Percentiles rank a stretch among this genome's conserved stretches.
These are phyloP conservation scores for Periophthalmodon schlosseri DNA, from an alignment of 2,113 vertebrate species.

Conservation along the genomic window DNA sequence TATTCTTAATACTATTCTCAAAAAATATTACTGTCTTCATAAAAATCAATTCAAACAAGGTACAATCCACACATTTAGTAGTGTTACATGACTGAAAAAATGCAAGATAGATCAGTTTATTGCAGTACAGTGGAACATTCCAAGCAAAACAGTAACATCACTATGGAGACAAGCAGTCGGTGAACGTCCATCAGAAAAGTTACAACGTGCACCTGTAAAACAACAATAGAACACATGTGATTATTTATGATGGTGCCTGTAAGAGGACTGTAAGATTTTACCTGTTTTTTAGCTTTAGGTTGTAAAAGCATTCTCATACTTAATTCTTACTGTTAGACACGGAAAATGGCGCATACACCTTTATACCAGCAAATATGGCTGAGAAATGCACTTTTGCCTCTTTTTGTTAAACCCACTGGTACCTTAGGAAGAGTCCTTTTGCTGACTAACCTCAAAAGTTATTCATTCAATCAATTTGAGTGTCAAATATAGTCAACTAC, in stretches of 20 bases:
- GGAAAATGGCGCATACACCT: background rate
- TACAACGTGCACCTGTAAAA: background rate
- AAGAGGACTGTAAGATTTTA: background rate
- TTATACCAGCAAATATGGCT: background rate
- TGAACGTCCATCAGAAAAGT: background rate
- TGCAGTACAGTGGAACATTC: background rate
- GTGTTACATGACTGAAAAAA: too few relatives aligned
- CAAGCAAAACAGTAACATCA: too few relatives aligned
- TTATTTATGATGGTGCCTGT: background rate
- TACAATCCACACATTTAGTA: too few relatives aligned
- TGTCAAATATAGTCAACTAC: conserved; percentile 10
- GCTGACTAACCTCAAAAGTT: conserved; percentile 13
- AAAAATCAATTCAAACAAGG: too few relatives aligned
- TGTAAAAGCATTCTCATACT: background rate
- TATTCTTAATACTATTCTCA: too few relatives aligned
- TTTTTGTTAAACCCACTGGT: background rate
- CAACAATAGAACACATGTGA: background rate
- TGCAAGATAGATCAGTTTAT: too few relatives aligned
- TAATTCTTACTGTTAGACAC: background rate
- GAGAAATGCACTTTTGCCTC: background rate
- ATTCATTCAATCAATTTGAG: conserved; percentile 16
- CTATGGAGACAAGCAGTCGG: background rate
- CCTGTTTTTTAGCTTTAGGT: background rate
- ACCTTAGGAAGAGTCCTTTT: conserved; percentile 7
- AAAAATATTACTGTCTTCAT: too few relatives aligned